Conservation (phyloP, 2,113 vertebrate genomes). For the Fregata magnificens region DNA sequence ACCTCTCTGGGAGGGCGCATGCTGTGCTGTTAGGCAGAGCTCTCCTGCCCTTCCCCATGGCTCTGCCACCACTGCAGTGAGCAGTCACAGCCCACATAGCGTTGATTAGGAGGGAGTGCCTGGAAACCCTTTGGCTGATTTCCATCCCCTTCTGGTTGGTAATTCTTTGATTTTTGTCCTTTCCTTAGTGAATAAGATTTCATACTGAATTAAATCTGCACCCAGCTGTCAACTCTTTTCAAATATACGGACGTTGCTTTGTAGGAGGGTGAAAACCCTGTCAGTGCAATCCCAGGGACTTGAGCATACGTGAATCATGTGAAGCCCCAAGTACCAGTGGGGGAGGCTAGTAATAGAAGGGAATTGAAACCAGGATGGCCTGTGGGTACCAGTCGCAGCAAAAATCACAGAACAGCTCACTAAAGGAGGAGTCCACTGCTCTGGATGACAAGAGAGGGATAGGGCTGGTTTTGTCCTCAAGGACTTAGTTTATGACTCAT, state of each 20-base stretch:
- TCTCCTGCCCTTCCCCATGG: neutral
- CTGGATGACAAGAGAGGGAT: neutral
- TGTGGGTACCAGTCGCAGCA: neutral
- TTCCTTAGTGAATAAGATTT: neutral
- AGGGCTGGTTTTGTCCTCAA: neutral
- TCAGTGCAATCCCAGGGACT: neutral
- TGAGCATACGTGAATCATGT: neutral
- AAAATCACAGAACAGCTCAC: neutral
- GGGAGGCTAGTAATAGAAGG: neutral
- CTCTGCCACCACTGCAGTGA: neutral
- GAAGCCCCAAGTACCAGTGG: neutral
- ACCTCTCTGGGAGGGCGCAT: neutral
- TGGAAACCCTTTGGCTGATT: neutral
- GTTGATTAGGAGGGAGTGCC: neutral
- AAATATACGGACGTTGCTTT: neutral
- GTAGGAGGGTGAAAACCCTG: neutral
- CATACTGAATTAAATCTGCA: neutral
- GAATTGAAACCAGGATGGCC: neutral
- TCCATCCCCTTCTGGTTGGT: neutral
- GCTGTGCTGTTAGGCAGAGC: neutral
- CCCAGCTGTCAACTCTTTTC: neutral
- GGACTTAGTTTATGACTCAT: slow-evolving; percentile 10
- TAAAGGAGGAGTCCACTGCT: neutral
- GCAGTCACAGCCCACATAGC: accelerated
- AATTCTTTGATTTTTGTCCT: neutral